Evolutionary conservation across 2,888 invertebrate genomes (phyloP), one percentile per base, ranked within the genome.

Genomic region (Microdon myrmicae): DNA sequence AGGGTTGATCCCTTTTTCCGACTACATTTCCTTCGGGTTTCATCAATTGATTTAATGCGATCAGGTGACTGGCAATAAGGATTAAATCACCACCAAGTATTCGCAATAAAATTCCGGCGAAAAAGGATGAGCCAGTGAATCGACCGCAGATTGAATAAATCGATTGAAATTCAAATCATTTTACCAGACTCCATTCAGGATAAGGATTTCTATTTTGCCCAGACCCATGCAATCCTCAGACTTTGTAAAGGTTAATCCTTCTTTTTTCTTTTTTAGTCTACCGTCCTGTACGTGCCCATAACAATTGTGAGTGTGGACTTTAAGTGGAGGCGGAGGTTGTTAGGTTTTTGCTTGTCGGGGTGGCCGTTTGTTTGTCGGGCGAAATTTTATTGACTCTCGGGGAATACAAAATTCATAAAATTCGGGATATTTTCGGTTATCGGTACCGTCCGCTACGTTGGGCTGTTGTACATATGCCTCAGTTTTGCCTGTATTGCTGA

Each of bases 321-420:
- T n/a, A n/a, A n/a, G n/a, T n/a, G n/a, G n/a, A 22, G 35, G 45
- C 35, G 39, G 56, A 44, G 45, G 49, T 47, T 45, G 56, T 51
- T 58, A 53, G 64, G 53, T 53, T 51, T 51, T 47, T 19, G 48
- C 45, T 51, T 31, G 19, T 39, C 45, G 45, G 61, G 39, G 35
- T 41, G 43, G 43, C 38, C 55, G 41, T 55, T 47, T 56, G 56
- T 51, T 55, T 47, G 51, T 43, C 14, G 51, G 56, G 41, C 9
- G 56, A 58, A 58, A 56, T 53, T 58, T 64, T 58, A 64, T 64
- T 56, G 64, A 64, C 64, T 64, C 64, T 22, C 37, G 48, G 64
- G 64, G 64, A 64, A 64, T 64, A 64, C 64, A 47, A 53, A 64
- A 64, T 64, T 64, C 64, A 64, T 64, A 64, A 64, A 58, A 64